Evolutionary conservation across 92 coral and sea anemone species (phyloP).

Genomic region (Muricea muricata): DNA sequence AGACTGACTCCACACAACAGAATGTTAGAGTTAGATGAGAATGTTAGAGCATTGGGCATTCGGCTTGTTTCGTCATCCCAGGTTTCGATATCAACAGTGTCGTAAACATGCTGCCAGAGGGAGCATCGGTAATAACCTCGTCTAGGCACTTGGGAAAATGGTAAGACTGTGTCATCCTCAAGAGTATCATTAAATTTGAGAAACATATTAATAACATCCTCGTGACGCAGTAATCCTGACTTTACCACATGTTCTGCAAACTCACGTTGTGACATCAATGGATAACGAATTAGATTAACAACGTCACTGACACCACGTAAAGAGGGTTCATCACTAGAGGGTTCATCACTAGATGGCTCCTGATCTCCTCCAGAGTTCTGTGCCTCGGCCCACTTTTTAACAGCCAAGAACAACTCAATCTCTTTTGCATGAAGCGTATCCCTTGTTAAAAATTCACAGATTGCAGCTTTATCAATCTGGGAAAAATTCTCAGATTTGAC

Average conservation of each 20-base stretch:
- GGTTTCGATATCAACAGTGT: conserved; percentile 15
- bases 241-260: conserved; percentile 62
- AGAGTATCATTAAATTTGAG: conserved; percentile 48
- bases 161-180: conserved; percentile 29
- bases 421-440: conserved; percentile 63
- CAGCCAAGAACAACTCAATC: conserved; percentile 51
- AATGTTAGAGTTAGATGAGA: conserved; percentile 44
- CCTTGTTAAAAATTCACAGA: conserved; percentile 42
- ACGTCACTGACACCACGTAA: conserved; percentile 30
- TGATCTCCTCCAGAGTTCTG: conserved; percentile 5
- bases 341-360: conserved; percentile 3
- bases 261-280: conserved; percentile 55
- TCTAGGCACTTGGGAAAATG: conserved; percentile 59
- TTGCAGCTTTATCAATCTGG: conserved; percentile 41
- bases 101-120: conserved; percentile 25
- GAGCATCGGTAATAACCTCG: conserved; percentile 56
- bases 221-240: conserved; percentile 51
- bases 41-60: conserved; percentile 38
- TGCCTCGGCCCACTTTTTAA: conserved; percentile 51
- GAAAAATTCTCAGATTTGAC: conserved; percentile 31
- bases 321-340: conserved; percentile 34
- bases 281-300: conserved; percentile 51
- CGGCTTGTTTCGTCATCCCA: conserved; percentile 44
- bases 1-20: conserved; percentile 63
- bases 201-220: conserved; percentile 62